Percentiles rank a stretch among this genome's conserved stretches.
phyloP scores from a whole-genome alignment of 2,113 vertebrate genomes.

The Rhinogobius similis region DNA sequence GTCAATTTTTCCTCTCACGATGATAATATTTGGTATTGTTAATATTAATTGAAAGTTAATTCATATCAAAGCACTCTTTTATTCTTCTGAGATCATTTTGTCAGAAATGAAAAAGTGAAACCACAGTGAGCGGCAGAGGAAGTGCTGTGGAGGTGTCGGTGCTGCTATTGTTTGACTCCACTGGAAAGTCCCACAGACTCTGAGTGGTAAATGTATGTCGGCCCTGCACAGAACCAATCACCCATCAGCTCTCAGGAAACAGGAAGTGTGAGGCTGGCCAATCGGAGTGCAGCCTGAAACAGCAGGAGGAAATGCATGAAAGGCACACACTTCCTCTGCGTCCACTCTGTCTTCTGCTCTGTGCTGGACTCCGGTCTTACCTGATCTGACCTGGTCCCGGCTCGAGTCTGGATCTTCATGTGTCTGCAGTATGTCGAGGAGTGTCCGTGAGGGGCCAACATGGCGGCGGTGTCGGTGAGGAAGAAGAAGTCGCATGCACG shows the following conservation, averaged over 20 bases:
- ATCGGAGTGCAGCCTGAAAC: constrained; percentile 59
- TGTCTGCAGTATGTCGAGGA: constrained; percentile 46
- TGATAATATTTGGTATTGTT: too few species aligned
- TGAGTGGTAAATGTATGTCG: not conserved
- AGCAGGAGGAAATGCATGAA: constrained; percentile 33
- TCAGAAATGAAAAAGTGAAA: not conserved
- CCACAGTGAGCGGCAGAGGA: not conserved
- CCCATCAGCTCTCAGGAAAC: constrained; percentile 37
- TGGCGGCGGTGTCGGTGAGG: constrained; percentile 58
- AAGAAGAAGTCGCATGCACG: constrained; percentile 56
- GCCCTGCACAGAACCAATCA: constrained; percentile 39
- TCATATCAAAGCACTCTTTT: too few species aligned
- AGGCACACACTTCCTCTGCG: constrained; percentile 37
- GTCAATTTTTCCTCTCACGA: too few species aligned
- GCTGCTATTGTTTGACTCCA: constrained; percentile 39
- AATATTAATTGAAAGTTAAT: too few species aligned
- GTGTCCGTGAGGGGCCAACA: constrained; percentile 8
- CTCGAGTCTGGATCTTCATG: not conserved
- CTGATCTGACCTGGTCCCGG: not conserved
- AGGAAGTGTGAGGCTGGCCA: constrained; percentile 65
- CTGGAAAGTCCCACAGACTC: constrained; percentile 64
- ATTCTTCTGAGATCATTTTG: too few species aligned
- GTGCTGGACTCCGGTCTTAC: too few species aligned
- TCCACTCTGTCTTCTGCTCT: not conserved
- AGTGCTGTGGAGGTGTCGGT: not conserved